Conservation (phyloP, 2,113 vertebrate genomes). For the Hippocampus barbouri region DNA sequence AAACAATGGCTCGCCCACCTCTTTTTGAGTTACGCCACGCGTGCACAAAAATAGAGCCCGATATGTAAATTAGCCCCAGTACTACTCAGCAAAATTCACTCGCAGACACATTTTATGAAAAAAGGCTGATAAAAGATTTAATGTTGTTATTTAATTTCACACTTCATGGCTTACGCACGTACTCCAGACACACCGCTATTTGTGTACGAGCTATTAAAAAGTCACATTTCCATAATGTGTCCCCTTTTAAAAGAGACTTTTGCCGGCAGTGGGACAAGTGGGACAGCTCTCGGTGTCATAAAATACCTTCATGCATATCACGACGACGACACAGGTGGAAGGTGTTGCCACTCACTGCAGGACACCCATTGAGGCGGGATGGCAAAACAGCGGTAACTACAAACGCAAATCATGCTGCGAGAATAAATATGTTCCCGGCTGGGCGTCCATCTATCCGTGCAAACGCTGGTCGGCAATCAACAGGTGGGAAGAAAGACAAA, state of each 20-base stretch:
- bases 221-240: neutral
- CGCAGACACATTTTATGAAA: neutral
- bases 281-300: conserved; percentile 49
- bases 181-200: neutral
- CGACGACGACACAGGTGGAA: conserved; percentile 38
- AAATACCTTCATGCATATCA: conserved; percentile 58
- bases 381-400: conserved; percentile 31
- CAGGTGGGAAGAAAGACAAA: neutral
- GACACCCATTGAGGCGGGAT: conserved; percentile 49
- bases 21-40: no score
- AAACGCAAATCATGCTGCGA: conserved; percentile 40
- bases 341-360: conserved; percentile 41
- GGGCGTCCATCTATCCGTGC: conserved; percentile 33
- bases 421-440: conserved; percentile 54
- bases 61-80: neutral
- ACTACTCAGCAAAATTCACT: neutral
- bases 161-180: neutral
- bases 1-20: no score
- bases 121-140: neutral
- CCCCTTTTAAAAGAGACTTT: conserved; percentile 31
- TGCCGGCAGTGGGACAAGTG: conserved; percentile 28
- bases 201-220: neutral
- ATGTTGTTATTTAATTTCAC: neutral
- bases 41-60: neutral
- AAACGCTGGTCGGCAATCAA: conserved; percentile 28